Evolutionary conservation across 1,140 invertebrate genomes (phyloP).

Genomic region (Cydia strobilella): DNA sequence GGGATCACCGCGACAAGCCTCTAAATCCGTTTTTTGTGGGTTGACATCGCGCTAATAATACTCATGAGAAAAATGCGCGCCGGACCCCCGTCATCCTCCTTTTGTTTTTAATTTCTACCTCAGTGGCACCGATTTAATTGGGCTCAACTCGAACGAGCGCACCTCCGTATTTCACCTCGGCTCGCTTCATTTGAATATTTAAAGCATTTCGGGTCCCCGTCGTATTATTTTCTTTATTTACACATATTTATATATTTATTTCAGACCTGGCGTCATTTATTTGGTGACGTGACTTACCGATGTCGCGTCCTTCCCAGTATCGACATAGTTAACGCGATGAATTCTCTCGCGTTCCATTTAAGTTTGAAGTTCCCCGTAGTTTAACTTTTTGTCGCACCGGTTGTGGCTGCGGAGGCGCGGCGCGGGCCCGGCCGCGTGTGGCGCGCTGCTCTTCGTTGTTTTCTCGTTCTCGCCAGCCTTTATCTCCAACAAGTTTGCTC

Average conservation of each 20-base stretch:
- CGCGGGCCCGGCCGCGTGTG: constrained; percentile 66
- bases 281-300: constrained; percentile 78
- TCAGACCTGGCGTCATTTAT: constrained; percentile 71
- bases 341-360: constrained; percentile 77
- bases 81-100: constrained; percentile 74
- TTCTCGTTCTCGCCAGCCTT: constrained; percentile 76
- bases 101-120: constrained; percentile 80
- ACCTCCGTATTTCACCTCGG: constrained; percentile 78
- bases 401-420: constrained; percentile 7
- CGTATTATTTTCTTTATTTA: constrained; percentile 77
- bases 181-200: constrained; percentile 80
- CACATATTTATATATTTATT: constrained; percentile 78
- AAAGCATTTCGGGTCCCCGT: constrained; percentile 75
- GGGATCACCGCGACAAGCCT: constrained; percentile 70
- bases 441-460: constrained; percentile 75
- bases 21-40: constrained; percentile 75
- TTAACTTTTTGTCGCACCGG: constrained; percentile 62
- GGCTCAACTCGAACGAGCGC: constrained; percentile 74
- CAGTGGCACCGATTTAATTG: constrained; percentile 80
- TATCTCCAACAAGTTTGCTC: constrained; percentile 78
- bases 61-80: constrained; percentile 78
- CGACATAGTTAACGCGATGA: constrained; percentile 75
- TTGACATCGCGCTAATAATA: constrained; percentile 80
- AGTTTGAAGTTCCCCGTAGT: constrained; percentile 68
- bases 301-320: constrained; percentile 78